Evolutionary conservation across 2,888 invertebrate genomes (phyloP).

Genomic region (Mythimna impura): DNA sequence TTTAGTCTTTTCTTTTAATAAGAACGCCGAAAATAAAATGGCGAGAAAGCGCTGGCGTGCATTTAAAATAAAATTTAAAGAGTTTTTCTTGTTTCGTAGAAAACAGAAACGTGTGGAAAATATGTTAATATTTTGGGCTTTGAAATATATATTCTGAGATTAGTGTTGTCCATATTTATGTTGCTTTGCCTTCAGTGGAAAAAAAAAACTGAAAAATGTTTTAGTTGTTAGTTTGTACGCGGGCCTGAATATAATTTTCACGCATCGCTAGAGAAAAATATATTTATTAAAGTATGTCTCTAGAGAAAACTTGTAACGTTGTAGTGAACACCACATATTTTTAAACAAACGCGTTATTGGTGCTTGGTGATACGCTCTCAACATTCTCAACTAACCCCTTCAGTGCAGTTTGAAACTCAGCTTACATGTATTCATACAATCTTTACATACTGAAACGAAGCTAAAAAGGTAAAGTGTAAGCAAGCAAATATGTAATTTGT

Average conservation of each 20-base stretch:
- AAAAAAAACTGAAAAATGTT: background rate
- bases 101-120: slow-evolving; percentile 48
- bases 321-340: slow-evolving; percentile 51
- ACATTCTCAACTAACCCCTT: slow-evolving; percentile 41
- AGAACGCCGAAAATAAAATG: slow-evolving; percentile 62
- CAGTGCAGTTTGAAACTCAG: slow-evolving; percentile 49
- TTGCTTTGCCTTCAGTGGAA: background rate
- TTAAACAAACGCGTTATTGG: slow-evolving; percentile 52
- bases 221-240: background rate
- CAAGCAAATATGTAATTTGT: slow-evolving; percentile 62
- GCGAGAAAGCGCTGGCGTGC: slow-evolving; percentile 62
- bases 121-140: slow-evolving; percentile 20
- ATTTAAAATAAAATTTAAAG: slow-evolving; percentile 64
- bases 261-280: slow-evolving; percentile 8
- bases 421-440: slow-evolving; percentile 30
- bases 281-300: slow-evolving; percentile 37
- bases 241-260: background rate
- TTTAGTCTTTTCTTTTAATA: slow-evolving; percentile 72
- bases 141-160: slow-evolving; percentile 18
- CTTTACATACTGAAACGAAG: slow-evolving; percentile 28
- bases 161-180: background rate
- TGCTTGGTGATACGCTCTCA: slow-evolving; percentile 39
- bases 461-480: slow-evolving; percentile 51
- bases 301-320: slow-evolving; percentile 35
- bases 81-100: slow-evolving; percentile 42